phyloP scores from a whole-genome alignment of 1,140 invertebrate species.

The Cydia fagiglandana region DNA sequence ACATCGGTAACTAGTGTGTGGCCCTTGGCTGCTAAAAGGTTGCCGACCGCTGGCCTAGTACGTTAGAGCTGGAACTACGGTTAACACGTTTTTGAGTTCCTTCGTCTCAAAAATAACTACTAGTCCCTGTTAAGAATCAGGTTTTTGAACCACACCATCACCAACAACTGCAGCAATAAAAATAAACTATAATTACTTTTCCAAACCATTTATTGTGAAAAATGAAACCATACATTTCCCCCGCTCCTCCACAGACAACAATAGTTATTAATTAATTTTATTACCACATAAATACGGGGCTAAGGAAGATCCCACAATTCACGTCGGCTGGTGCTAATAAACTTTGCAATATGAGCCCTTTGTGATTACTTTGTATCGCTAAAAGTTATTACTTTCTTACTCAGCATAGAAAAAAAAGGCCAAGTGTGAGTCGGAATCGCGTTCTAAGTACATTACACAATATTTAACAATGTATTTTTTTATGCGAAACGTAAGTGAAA shows the following conservation, averaged over 20 bases:
- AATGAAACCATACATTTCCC: constrained; percentile 6
- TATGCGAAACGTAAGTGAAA: too few species aligned
- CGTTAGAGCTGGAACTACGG: too few species aligned
- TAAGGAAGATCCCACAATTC: constrained; percentile 9
- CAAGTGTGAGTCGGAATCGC: too few species aligned
- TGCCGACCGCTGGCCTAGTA: too few species aligned
- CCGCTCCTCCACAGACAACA: not conserved
- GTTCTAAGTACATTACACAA: too few species aligned
- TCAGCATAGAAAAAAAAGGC: too few species aligned
- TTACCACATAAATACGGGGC: constrained; percentile 20
- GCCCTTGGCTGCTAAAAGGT: too few species aligned
- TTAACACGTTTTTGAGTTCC: too few species aligned
- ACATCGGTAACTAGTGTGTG: too few species aligned
- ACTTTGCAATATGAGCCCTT: constrained; percentile 21
- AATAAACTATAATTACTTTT: not conserved
- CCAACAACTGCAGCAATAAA: not conserved
- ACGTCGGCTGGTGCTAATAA: constrained; percentile 5
- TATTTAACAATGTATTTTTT: too few species aligned
- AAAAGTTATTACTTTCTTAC: not conserved
- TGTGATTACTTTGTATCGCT: constrained; percentile 8
- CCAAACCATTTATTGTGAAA: constrained; percentile 3
- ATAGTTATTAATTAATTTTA: constrained; percentile 32
- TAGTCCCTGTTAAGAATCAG: too few species aligned
- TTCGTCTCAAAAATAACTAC: not conserved
- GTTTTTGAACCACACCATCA: too few species aligned